Base-by-base conservation (phyloP, 1,140 invertebrate species). In the Plectrocnemia conspersa region DNA sequence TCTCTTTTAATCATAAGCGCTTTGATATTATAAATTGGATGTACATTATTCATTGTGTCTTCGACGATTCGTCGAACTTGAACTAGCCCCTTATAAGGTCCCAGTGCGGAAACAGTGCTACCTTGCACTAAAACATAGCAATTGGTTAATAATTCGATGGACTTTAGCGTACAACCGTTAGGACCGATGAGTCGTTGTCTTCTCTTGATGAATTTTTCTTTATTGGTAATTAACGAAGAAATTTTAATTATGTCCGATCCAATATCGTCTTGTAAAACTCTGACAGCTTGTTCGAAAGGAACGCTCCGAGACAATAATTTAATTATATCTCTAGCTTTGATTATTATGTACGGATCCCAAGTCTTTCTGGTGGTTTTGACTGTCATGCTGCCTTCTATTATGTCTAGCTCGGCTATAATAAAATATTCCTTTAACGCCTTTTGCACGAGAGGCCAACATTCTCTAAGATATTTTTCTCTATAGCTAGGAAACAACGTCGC, bases 21-120 rank as follows among this genome's bases (percentile, higher is more conserved):
- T 75, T 99, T 99, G 0, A 99, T 96, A 66, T 97, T 97, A 68
- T 98, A 98, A 67, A 99, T 95, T n/a, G 97, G 97, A 79, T 99
- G 97, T 54, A 99, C 85, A 70, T 99, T 99, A 66, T 94, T 93
- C 94, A 99, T 98, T 2, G 93, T 97, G 64, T 99, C 96, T 67
- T 92, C 85, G 4, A 94, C 91, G 64, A 99, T 91, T 66, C 88
- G 83, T 57, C 94, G 74, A 0, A 95, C 92, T 71, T 98, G 91
- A 63, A 90, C 85, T 3, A 99, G 71, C 10, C 97, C 97, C 76
- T 88, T 92, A 66, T 97, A 91, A 18, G 96, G 93, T 0, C 97
- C 97, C 11, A 99, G 75, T 2, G 91, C 90, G 13, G 96, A 82
- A 0, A 99, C 97, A n/a, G 97, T 99, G 64, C 94, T 91, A 2